Evolutionary conservation across 2,888 invertebrate species (phyloP).

Genomic region (Cacoxenus indagator): DNA sequence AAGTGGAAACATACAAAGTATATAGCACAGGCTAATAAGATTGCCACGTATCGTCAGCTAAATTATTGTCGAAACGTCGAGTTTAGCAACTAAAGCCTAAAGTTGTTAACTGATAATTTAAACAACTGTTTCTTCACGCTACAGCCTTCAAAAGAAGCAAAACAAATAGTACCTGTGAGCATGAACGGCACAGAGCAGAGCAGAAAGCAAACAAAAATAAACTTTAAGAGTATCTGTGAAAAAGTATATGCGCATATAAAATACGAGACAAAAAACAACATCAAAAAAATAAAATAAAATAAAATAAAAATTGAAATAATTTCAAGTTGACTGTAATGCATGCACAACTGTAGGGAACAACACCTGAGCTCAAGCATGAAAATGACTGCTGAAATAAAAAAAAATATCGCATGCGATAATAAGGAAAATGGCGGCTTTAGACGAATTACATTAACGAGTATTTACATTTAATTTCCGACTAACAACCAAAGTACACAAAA

Average conservation of each 20-base stretch:
- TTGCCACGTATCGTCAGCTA: neutral
- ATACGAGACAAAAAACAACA: neutral
- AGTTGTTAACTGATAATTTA: conserved; percentile 60
- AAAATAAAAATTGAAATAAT: conserved; percentile 2
- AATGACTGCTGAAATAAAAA: neutral
- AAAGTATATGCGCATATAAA: conserved; percentile 8
- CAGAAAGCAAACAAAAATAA: conserved; percentile 22
- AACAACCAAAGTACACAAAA: conserved; percentile 23
- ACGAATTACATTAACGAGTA: conserved; percentile 12
- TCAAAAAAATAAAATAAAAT: no score
- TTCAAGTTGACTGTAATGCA: neutral
- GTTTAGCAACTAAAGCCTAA: conserved; percentile 40
- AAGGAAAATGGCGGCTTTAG: neutral
- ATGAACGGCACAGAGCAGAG: neutral
- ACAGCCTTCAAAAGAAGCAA: conserved; percentile 13
- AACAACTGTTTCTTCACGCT: conserved; percentile 60
- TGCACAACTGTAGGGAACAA: conserved; percentile 1
- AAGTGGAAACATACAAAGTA: neutral
- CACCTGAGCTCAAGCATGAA: neutral
- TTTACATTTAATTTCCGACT: conserved; percentile 25
- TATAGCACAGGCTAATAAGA: neutral
- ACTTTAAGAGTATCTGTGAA: conserved; percentile 6
- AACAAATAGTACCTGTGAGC: neutral
- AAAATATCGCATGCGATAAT: no score
- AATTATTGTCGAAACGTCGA: neutral